These are phyloP conservation scores for Colossoma macropomum DNA, from an alignment of 2,113 vertebrate species.

Conservation along the genomic window DNA sequence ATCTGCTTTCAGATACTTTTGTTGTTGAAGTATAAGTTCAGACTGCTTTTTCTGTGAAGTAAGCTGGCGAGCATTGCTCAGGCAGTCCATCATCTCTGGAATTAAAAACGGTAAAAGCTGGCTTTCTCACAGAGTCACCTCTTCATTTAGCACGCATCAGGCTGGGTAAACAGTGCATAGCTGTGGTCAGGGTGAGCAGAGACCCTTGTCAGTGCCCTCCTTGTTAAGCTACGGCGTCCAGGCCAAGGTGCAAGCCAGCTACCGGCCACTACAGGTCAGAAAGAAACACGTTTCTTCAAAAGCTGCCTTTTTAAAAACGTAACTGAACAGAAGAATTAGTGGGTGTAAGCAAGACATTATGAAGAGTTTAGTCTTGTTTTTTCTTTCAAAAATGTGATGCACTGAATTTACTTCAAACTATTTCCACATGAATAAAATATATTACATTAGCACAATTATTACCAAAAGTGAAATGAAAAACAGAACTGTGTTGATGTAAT, in stretches of 20 bases:
- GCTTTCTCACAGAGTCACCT: conserved; percentile 48
- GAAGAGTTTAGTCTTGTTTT: neutral
- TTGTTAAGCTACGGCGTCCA: conserved; percentile 61
- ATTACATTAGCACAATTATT: too few species aligned
- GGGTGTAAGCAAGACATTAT: neutral
- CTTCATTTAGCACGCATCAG: conserved; percentile 63
- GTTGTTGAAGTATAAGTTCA: neutral
- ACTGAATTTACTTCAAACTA: too few species aligned
- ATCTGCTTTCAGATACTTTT: neutral
- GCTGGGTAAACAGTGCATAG: conserved; percentile 71
- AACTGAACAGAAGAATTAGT: conserved; percentile 15
- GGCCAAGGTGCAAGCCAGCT: conserved; percentile 53
- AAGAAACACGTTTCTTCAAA: neutral
- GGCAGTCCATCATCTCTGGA: neutral
- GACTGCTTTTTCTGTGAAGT: neutral
- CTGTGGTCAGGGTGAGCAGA: conserved; percentile 63
- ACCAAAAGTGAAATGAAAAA: too few species aligned
- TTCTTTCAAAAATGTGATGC: too few species aligned
- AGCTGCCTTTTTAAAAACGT: conserved; percentile 11
- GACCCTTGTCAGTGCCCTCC: conserved; percentile 65
- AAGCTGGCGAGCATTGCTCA: neutral
- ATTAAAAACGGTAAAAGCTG: neutral
- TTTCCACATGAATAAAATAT: too few species aligned
- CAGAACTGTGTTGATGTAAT: too few species aligned
- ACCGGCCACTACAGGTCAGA: conserved; percentile 33